phyloP scores from a whole-genome alignment of 2,888 invertebrate species.

The Harpalus rufipes region DNA sequence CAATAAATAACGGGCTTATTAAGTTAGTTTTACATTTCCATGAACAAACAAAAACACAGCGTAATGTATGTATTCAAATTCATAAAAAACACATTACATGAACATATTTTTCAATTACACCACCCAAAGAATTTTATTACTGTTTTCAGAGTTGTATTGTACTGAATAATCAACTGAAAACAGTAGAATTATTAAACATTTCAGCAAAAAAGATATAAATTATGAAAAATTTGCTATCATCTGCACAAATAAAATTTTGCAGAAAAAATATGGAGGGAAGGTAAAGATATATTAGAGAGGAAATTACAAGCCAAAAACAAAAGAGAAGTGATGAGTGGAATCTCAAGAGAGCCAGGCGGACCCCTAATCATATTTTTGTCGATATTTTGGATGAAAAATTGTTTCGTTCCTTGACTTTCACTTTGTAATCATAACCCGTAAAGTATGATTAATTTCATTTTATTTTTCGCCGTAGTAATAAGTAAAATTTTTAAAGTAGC shows the following conservation, averaged over 20 bases:
- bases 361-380: background rate
- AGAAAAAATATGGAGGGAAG: background rate
- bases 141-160: background rate
- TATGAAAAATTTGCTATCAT: background rate
- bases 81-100: conserved; percentile 34
- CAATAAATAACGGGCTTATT: conserved; percentile 11
- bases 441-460: background rate
- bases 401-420: background rate
- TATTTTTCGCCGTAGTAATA: background rate
- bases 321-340: background rate
- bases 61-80: conserved; percentile 1
- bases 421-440: background rate
- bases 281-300: background rate
- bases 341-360: background rate
- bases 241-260: background rate
- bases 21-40: conserved; percentile 18
- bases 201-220: background rate
- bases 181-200: background rate
- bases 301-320: conserved; percentile 1
- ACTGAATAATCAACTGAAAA: background rate
- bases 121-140: background rate
- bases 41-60: conserved; percentile 25
- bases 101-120: conserved; percentile 29
- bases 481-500: background rate
- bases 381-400: conserved; percentile 3